Conservation (phyloP, 2,888 invertebrate species). For the Drosophila phalerata region DNA sequence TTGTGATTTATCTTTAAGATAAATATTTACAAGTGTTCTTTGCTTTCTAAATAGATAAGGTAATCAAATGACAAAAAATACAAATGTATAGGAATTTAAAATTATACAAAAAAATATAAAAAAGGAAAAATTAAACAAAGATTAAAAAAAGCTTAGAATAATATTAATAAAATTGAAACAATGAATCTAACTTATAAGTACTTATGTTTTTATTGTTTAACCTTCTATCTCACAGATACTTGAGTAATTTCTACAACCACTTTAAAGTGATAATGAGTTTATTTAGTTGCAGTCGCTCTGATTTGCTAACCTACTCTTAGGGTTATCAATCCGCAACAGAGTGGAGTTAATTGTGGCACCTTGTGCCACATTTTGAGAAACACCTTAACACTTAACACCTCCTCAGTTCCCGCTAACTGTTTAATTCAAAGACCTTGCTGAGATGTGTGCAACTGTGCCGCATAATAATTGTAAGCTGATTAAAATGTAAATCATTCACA, state of each 20-base stretch:
- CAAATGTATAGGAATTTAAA: too few relatives aligned
- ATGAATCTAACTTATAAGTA: too few relatives aligned
- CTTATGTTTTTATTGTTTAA: too few relatives aligned
- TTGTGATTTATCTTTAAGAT: not conserved
- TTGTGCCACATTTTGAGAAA: slow-evolving; percentile 44
- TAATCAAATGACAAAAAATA: not conserved
- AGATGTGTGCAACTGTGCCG: slow-evolving; percentile 33
- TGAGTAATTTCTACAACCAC: not conserved
- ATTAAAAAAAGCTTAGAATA: too few relatives aligned
- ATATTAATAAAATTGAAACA: too few relatives aligned
- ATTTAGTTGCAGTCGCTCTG: not conserved
- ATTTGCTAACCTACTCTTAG: slow-evolving; percentile 26
- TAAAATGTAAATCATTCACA: slow-evolving; percentile 67
- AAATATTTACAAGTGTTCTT: not conserved
- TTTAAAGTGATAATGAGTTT: slow-evolving; percentile 11
- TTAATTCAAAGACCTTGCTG: slow-evolving; percentile 26
- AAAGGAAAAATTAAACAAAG: too few relatives aligned
- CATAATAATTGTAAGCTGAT: slow-evolving; percentile 52
- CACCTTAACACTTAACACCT: slow-evolving; percentile 29
- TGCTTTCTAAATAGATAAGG: not conserved
- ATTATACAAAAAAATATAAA: too few relatives aligned
- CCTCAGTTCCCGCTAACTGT: slow-evolving; percentile 6
- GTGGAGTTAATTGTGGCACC: slow-evolving; percentile 20
- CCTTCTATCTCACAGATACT: not conserved
- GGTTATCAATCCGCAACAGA: slow-evolving; percentile 12